Base-by-base conservation (phyloP, 2,797 vertebrate genomes). In the Cynopterus sphinx region DNA sequence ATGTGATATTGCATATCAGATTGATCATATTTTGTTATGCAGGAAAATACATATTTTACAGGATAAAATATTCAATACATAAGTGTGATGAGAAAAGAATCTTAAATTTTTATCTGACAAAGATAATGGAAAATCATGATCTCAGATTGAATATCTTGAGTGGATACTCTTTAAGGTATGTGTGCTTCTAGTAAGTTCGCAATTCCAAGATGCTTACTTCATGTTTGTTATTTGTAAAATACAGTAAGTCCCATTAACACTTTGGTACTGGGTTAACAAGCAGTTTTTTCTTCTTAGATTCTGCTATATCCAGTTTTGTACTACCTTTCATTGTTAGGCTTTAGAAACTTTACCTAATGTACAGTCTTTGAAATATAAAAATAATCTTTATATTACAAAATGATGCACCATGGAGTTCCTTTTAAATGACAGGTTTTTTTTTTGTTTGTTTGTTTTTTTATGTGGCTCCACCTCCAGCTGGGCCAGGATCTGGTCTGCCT, bases 51-150 rank as follows among this genome's bases (percentile, higher is more conserved):
- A 70, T 26, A 70, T 55, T 82, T 81, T 86, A 71, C 3, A 39
- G 36, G 57, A 71, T 74, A 74, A 91, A 93, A 46, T 87, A 84
- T 90, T 94, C 43, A 79, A 90, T 73, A 84, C 57, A 51, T 26
- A 33, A 26, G 3, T 28, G 15, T 91, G 28, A 16, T 6, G 13
- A 91, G 9, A 39, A 96, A 92, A 82, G 28, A 41, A 87, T 93
- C 19, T 49, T 2, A 75, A 31, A 36, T 90, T 96, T 88, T 51
- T 53, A 31, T 93, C 11, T 63, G 53, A 91, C 9, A 93, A 70
- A 96, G 94, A 51, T n/a, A 78, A 59, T 31, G 91, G 36, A 79
- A 96, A 94, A 87, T 36, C 0, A 36, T 49, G 89, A 49, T 36
- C 55, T 95, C 63, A 59, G 51, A 63, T 96, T 92, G 51, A 31